Evolutionary conservation across 2,113 vertebrate genomes (phyloP), one percentile per base, ranked within the genome.

Genomic region (Oryzias celebensis): DNA sequence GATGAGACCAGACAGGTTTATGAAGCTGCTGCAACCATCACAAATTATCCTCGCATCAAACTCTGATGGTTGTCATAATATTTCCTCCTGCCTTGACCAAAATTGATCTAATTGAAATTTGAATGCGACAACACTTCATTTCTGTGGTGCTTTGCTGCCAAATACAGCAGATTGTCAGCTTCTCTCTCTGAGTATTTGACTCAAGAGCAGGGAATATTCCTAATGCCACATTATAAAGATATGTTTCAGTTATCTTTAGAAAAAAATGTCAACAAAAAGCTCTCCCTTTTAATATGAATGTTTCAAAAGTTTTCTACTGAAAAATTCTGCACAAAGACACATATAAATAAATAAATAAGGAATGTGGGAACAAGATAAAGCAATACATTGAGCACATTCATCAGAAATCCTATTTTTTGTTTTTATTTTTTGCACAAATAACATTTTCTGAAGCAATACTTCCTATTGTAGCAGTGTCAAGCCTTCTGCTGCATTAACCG

Each of bases 1-100:
- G 55, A 65, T 67, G 47, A 24, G 20, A 75, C 14, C 46, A n/a
- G 68, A 65, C 63, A 80, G 61, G 61, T 83, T 84, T 74, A 73
- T 73, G 66, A 58, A 75, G 76, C 58, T 55, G 23, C 73, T 49
- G 12, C 61, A 55, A 36, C 69, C 59, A 48, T 85, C 62, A 71
- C 31, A 71, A 61, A 65, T 74, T 58, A 71, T 61, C 65, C 48
- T 45, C 67, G 56, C 14, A 57, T 81, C 66, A 57, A 7, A 17
- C 8, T 18, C 49, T 65, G 74, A 47, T 58, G 72, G 31, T 52
- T 55, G 58, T 75, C 55, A 68, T 58, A 65, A 60, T 60, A 59
- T 44, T 49, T 74, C 17, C 73, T 48, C 58, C 17, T 50, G 31
- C 24, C 62, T 66, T 44, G 49, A 62, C 2, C 5, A 6, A 2